Evolutionary conservation across 1,140 invertebrate species (phyloP).

Genomic region (Maniola jurtina): DNA sequence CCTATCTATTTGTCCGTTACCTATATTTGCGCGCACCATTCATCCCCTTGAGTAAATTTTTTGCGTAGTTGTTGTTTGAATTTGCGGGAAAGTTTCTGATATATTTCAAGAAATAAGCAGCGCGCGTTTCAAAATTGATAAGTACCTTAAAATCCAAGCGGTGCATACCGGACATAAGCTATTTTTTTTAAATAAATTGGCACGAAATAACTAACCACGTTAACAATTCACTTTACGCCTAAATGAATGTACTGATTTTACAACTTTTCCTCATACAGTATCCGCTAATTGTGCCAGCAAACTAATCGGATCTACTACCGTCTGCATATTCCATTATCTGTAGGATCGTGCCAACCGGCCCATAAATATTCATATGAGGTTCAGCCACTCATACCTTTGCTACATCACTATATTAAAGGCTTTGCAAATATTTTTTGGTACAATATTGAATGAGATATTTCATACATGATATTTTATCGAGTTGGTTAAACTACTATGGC

Average conservation of each 20-base stretch:
- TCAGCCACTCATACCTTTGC: conserved; percentile 43
- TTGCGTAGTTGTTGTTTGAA: no score
- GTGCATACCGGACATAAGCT: no score
- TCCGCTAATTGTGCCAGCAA: conserved; percentile 56
- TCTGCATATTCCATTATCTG: conserved; percentile 74
- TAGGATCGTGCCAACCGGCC: conserved; percentile 56
- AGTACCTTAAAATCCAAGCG: no score
- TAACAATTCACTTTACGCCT: not conserved
- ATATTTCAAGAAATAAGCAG: no score
- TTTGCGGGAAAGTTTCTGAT: no score
- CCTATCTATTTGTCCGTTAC: no score
- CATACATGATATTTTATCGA: not conserved
- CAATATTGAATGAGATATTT: not conserved
- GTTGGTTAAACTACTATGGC: not conserved
- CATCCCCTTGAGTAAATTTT: no score
- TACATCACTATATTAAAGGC: conserved; percentile 42
- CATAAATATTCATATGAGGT: conserved; percentile 71
- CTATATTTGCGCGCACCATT: no score
- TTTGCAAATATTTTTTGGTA: conserved; percentile 26
- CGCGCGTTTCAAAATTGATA: no score
- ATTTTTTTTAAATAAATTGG: no score
- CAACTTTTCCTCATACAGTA: conserved; percentile 16
- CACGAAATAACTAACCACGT: not conserved
- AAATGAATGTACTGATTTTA: not conserved
- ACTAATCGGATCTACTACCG: conserved; percentile 66